phyloP scores from a whole-genome alignment of 1,140 invertebrate species.

The Drosophila ironensis region DNA sequence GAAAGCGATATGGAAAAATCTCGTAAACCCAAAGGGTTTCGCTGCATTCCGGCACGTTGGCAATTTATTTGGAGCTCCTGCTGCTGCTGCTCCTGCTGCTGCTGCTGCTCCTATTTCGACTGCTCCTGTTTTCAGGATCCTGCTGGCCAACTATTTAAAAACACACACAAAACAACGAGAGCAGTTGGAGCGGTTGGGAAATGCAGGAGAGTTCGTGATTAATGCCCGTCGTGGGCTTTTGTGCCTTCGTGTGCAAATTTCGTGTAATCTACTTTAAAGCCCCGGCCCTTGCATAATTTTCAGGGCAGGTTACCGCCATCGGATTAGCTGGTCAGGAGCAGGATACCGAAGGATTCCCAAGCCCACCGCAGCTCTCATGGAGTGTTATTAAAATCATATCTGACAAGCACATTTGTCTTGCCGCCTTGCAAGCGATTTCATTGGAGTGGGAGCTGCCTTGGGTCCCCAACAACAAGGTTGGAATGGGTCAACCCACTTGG shows the following conservation, averaged over 20 bases:
- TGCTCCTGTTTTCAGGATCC: background rate
- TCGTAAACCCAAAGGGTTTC: constrained; percentile 71
- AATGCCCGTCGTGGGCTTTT: constrained; percentile 78
- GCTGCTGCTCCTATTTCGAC: background rate
- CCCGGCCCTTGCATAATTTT: constrained; percentile 72
- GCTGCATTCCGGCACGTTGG: constrained; percentile 71
- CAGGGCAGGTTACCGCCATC: constrained; percentile 2
- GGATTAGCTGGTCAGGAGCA: constrained; percentile 15
- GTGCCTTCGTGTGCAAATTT: constrained; percentile 77
- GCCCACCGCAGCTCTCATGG: background rate
- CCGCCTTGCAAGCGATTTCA: constrained; percentile 4
- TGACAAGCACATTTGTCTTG: constrained; percentile 38
- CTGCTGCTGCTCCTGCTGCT: background rate
- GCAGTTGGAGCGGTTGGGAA: background rate
- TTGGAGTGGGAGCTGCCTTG: background rate
- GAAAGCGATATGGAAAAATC: constrained; percentile 70
- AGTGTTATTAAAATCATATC: constrained; percentile 46
- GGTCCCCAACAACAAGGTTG: too few relatives aligned
- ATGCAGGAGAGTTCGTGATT: constrained; percentile 48
- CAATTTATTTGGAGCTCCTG: constrained; percentile 63
- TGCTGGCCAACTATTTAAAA: constrained; percentile 50
- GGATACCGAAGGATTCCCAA: background rate
- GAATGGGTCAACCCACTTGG: too few relatives aligned
- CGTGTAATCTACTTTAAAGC: constrained; percentile 79
- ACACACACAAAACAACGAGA: constrained; percentile 15